Evolutionary conservation across 2,888 invertebrate genomes (phyloP), one percentile per base, ranked within the genome.

Genomic region (Actias luna): DNA sequence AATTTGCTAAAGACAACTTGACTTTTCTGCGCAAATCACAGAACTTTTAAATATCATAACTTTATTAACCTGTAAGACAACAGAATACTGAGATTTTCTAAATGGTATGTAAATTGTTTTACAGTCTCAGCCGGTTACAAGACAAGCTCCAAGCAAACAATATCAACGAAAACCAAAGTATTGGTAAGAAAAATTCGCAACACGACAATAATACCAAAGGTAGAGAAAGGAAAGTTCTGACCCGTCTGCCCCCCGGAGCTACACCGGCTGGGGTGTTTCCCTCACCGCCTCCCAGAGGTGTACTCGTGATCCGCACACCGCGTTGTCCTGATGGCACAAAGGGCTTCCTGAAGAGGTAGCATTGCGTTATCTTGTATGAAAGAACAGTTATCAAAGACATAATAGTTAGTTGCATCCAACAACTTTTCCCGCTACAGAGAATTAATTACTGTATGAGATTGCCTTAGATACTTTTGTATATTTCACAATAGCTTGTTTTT

Each of bases 261-360:
- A 85, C 88, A 0, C 74, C 80, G 0, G 73, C 85, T 1, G 91
- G 86, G 12, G 76, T 90, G 35, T 90, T 87, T 71, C 90, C 89
- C 1, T 92, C 89, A 5, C 92, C 92, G 0, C 87, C 89, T 0
- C 93, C 90, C 0, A 86, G 90, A 5, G 92, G 93, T 14, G 92
- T 93, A 1, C 85, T 91, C 16, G 93, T 97, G 63, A 93, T 97
- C 76, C 93, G 97, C 74, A 93, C 95, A 80, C 97, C 97, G 0
- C 93, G 94, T 73, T 97, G 97, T 42, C 97, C 97, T 1, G 97
- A 97, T 76, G 97, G 96, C 67, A 95, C 96, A 59, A 92, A 90
- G 80, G 92, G 92, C 31, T 92, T 92, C 70, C 75, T 82, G 67
- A 76, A 79, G 64, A 91, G 92, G 90, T 92, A 92, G 92, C 92